Conservation (phyloP, 2,888 invertebrate genomes). For the Gibbula magus region DNA sequence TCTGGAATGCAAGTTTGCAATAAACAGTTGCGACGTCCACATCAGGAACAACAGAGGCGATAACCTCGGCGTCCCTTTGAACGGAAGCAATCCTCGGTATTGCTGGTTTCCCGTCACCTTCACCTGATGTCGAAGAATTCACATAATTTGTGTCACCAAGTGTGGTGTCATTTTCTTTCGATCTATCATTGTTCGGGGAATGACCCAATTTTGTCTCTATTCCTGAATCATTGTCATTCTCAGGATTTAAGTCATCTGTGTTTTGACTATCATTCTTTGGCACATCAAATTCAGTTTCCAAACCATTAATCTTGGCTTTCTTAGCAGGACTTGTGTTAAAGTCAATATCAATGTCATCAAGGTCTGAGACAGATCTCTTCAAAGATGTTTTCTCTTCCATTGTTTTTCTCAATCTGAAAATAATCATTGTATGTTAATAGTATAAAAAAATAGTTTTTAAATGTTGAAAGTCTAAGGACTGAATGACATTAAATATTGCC, state of each 20-base stretch:
- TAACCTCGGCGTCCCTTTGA: slow-evolving; percentile 54
- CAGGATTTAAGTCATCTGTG: neutral
- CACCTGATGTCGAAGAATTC: neutral
- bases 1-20: slow-evolving; percentile 48
- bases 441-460: too few relatives aligned
- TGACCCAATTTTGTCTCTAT: too few relatives aligned
- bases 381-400: neutral
- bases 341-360: neutral
- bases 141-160: too few relatives aligned
- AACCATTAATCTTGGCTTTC: neutral
- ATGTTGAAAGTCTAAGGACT: too few relatives aligned
- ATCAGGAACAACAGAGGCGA: slow-evolving; percentile 47
- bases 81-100: slow-evolving; percentile 53
- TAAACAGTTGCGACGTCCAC: slow-evolving; percentile 51
- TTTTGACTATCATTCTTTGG: neutral
- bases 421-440: too few relatives aligned
- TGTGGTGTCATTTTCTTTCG: neutral
- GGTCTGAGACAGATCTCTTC: neutral
- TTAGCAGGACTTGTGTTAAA: neutral
- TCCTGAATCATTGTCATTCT: neutral
- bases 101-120: neutral
- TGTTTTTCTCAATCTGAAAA: neutral
- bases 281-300: neutral
- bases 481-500: too few relatives aligned
- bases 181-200: too few relatives aligned